These are phyloP conservation scores for Drosophila rubida DNA, from an alignment of 2,888 invertebrate species.

Conservation along the genomic window DNA sequence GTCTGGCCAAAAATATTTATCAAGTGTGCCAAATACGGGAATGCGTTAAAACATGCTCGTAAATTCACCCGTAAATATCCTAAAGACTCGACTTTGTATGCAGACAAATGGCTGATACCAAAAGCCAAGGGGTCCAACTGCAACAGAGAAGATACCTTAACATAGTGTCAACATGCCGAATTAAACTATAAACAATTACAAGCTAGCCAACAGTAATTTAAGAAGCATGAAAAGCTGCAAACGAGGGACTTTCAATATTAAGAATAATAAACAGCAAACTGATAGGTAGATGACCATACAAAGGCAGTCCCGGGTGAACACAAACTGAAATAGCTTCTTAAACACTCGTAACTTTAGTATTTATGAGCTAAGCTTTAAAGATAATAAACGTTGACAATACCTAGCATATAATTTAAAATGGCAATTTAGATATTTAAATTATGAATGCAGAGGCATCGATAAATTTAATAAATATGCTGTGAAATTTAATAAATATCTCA, in stretches of 20 bases:
- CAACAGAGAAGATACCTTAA: not conserved
- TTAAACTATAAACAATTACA: constrained; percentile 2
- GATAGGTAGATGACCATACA: not conserved
- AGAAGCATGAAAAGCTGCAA: not conserved
- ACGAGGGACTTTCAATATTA: not conserved
- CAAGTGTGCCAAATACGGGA: constrained; percentile 36
- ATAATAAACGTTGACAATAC: too few species aligned
- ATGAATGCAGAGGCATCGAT: too few species aligned
- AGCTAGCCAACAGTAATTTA: not conserved
- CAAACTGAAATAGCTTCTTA: not conserved
- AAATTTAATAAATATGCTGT: too few species aligned
- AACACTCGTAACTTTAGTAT: not conserved
- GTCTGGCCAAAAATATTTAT: constrained; percentile 28
- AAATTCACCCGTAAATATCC: constrained; percentile 29
- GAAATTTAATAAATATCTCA: too few species aligned
- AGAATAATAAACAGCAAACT: not conserved
- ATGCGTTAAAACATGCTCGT: constrained; percentile 16
- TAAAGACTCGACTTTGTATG: constrained; percentile 21
- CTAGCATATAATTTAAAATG: too few species aligned
- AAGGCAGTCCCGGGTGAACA: not conserved
- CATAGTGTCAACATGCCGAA: constrained; percentile 6
- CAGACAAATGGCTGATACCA: constrained; percentile 23
- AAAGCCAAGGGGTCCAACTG: not conserved
- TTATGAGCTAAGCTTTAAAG: not conserved
- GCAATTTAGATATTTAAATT: too few species aligned